phyloP scores from a whole-genome alignment of 2,888 invertebrate genomes.

The Macaria liturata region DNA sequence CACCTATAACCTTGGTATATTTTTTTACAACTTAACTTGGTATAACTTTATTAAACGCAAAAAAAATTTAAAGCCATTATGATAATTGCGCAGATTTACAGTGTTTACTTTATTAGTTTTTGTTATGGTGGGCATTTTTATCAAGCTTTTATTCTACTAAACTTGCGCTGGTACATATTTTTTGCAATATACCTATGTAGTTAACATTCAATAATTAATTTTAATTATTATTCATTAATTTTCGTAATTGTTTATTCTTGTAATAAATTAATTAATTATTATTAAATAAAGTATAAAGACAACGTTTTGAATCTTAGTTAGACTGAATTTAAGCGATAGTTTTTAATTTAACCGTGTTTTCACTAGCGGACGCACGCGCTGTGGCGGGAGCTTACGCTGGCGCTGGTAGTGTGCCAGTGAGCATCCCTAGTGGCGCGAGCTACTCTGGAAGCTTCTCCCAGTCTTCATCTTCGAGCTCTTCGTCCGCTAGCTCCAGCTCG shows the following conservation, averaged over 20 bases:
- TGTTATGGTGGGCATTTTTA: not conserved
- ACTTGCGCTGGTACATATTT: no score
- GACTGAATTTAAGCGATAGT: no score
- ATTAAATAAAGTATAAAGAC: not conserved
- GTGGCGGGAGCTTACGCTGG: constrained; percentile 55
- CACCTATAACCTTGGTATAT: not conserved
- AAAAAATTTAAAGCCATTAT: no score
- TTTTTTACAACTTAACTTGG: not conserved
- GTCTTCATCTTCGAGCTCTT: constrained; percentile 68
- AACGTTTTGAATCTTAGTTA: not conserved
- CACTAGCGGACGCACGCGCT: constrained; percentile 58
- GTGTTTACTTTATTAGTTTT: constrained; percentile 2
- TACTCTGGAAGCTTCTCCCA: constrained; percentile 75
- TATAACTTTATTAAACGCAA: no score
- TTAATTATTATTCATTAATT: no score
- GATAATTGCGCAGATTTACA: not conserved
- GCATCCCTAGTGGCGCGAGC: constrained; percentile 53
- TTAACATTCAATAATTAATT: no score
- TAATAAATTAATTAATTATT: no score
- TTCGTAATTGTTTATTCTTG: no score
- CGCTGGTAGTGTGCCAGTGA: constrained; percentile 47
- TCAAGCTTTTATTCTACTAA: no score
- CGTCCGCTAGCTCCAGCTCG: constrained; percentile 70
- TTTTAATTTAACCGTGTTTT: no score
- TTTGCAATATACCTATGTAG: no score